Base-by-base conservation (phyloP, 2,797 vertebrate species). In the Emys orbicularis region DNA sequence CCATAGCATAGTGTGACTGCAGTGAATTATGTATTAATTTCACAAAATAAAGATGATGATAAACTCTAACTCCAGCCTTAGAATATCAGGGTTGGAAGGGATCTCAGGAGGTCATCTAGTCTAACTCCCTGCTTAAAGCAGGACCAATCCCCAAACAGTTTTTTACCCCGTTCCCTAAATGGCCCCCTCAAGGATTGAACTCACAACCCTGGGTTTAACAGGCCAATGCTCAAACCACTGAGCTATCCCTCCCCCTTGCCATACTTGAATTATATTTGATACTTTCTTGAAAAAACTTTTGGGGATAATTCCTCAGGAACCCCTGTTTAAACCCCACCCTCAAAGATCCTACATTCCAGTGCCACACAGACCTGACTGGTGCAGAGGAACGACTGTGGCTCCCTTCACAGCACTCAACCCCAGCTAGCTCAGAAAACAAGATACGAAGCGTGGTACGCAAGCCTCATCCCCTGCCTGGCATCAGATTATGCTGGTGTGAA, bases 301-400 rank as follows among this genome's bases (percentile, higher is more conserved):
- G 21, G 13, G 13, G 49, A 53, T 27, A 18, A 59, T 29, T 84
- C 77, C 81, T 87, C 53, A 79, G 47, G 89, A 29, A 81, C 2
- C 15, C 37, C 80, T 18, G 53, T 91, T 56, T 76, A 49, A 86
- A 5, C 8, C 18, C 25, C 47, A 93, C 29, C 83, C 87, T 84
- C 84, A 83, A 34, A 44, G 27, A 54, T 88, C 12, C 16, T 74
- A 49, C 47, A 13, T 47, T 25, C 12, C 21, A 25, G 65, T 4
- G 12, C 31, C 2, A 74, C 1, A 0, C 16, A 16, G 34, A n/a
- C 1, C 2, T 41, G n/a, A 84, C 0, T 0, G 7, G 12, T 44
- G 83, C 52, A 15, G 5, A 88, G 18, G 88, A 61, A 10, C 21
- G 4, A 37, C 8, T 68, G 18, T 21, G 18, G 34, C n/a, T 68